Conservation (phyloP, 2,113 vertebrate genomes). For the Acanthochromis polyacanthus region DNA sequence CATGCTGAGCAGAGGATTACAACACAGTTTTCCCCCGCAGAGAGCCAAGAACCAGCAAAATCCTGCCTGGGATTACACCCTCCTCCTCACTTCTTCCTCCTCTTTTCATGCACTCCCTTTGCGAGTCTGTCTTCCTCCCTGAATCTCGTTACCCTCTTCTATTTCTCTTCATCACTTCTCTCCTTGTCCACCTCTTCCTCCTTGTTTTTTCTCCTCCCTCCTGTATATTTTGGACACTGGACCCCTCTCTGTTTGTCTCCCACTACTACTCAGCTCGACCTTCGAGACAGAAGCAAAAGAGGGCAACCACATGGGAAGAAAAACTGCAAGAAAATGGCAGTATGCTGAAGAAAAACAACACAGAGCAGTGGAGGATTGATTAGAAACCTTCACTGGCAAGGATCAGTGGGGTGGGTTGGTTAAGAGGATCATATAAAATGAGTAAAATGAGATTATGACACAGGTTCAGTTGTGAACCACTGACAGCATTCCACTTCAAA, state of each 20-base stretch:
- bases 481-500: background rate
- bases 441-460: slow-evolving; percentile 35
- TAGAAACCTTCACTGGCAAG: slow-evolving; percentile 35
- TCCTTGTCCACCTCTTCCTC: slow-evolving; percentile 40
- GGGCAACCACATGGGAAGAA: slow-evolving; percentile 31
- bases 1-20: slow-evolving; percentile 81
- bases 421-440: slow-evolving; percentile 57
- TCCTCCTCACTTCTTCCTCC: slow-evolving; percentile 52
- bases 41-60: slow-evolving; percentile 75
- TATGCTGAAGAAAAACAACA: slow-evolving; percentile 34
- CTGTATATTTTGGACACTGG: slow-evolving; percentile 38
- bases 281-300: slow-evolving; percentile 16
- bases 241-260: slow-evolving; percentile 52
- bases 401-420: slow-evolving; percentile 43
- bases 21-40: slow-evolving; percentile 64
- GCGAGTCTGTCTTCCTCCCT: slow-evolving; percentile 23
- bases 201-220: slow-evolving; percentile 4
- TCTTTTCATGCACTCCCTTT: slow-evolving; percentile 12
- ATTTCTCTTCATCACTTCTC: slow-evolving; percentile 30
- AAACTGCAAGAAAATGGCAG: slow-evolving; percentile 28
- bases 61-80: slow-evolving; percentile 76
- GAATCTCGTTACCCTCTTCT: slow-evolving; percentile 25
- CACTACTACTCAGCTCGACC: slow-evolving; percentile 20
- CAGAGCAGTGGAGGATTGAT: slow-evolving; percentile 42
- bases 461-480: slow-evolving; percentile 17